phyloP scores from a whole-genome alignment of 2,797 vertebrate species.

The Hafferia zeledoni region DNA sequence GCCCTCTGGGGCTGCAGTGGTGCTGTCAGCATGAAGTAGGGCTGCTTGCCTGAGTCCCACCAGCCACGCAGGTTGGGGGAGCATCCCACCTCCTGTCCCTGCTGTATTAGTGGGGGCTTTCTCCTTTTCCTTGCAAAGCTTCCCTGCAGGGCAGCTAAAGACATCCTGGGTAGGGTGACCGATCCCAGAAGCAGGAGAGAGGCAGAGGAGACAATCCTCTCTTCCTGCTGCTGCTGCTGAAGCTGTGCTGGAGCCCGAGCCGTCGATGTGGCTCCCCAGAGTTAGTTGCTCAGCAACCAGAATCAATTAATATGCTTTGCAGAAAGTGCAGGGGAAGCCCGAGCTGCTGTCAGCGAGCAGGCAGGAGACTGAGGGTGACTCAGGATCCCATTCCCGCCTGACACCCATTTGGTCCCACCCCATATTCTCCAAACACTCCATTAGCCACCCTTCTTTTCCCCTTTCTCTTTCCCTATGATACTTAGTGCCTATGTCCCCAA shows the following conservation, averaged over 20 bases:
- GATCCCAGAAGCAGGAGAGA: background rate
- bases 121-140: background rate
- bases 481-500: background rate
- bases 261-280: constrained; percentile 80
- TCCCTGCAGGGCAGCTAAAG: background rate
- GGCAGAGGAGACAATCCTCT: background rate
- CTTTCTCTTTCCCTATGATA: background rate
- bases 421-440: background rate
- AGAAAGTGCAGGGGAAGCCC: constrained; percentile 80
- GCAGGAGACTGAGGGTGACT: constrained; percentile 48
- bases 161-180: background rate
- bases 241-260: constrained; percentile 71
- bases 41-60: background rate
- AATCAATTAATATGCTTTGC: constrained; percentile 86
- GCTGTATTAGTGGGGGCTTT: background rate
- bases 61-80: background rate
- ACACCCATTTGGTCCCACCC: background rate
- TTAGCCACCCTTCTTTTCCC: background rate
- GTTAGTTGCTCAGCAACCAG: constrained; percentile 88
- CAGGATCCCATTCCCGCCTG: constrained; percentile 20
- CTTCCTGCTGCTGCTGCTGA: constrained; percentile 72
- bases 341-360: constrained; percentile 63
- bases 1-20: background rate
- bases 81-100: background rate
- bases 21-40: background rate